phyloP scores from a whole-genome alignment of 37 sponge, comb jelly and placozoan species.

The Cliona cf. orientalis region DNA sequence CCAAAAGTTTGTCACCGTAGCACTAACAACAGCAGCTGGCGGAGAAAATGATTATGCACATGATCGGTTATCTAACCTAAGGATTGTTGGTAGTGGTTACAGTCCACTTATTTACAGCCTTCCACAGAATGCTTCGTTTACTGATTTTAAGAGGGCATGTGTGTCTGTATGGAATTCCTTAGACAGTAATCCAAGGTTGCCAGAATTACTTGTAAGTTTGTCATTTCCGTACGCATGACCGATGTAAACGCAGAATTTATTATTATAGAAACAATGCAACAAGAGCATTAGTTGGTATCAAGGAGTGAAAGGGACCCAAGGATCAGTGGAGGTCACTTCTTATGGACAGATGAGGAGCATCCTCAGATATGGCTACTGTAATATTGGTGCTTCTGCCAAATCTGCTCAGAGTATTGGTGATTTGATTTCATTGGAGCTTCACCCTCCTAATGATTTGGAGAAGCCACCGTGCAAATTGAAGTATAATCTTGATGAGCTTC shows the following conservation, averaged over 20 bases:
- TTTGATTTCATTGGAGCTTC: slow-evolving; percentile 40
- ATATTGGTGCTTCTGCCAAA: slow-evolving; percentile 9
- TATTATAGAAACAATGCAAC: slow-evolving; percentile 44
- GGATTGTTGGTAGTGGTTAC: slow-evolving; percentile 65
- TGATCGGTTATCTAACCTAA: slow-evolving; percentile 61
- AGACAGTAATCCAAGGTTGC: slow-evolving; percentile 29
- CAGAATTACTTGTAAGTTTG: slow-evolving; percentile 46
- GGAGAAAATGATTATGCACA: slow-evolving; percentile 61
- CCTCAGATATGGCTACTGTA: slow-evolving; percentile 52
- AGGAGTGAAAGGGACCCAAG: slow-evolving; percentile 67
- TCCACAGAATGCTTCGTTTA: slow-evolving; percentile 5
- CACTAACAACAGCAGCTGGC: slow-evolving; percentile 63
- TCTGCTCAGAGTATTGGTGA: slow-evolving; percentile 28
- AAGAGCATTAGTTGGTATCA: slow-evolving; percentile 70
- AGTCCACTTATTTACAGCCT: slow-evolving; percentile 54
- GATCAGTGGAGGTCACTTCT: slow-evolving; percentile 66
- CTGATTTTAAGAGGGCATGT: slow-evolving; percentile 8
- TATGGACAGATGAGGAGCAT: slow-evolving; percentile 74
- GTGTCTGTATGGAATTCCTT: slow-evolving; percentile 55
- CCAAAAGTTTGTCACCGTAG: slow-evolving; percentile 65
- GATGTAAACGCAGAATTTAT: neutral
- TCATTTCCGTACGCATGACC: neutral
- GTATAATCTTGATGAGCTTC: slow-evolving; percentile 69
- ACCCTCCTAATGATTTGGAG: neutral
- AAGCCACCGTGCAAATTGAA: slow-evolving; percentile 37